Evolutionary conservation across 1,140 invertebrate genomes (phyloP).

Genomic region (Pogonomyrmex barbatus): DNA sequence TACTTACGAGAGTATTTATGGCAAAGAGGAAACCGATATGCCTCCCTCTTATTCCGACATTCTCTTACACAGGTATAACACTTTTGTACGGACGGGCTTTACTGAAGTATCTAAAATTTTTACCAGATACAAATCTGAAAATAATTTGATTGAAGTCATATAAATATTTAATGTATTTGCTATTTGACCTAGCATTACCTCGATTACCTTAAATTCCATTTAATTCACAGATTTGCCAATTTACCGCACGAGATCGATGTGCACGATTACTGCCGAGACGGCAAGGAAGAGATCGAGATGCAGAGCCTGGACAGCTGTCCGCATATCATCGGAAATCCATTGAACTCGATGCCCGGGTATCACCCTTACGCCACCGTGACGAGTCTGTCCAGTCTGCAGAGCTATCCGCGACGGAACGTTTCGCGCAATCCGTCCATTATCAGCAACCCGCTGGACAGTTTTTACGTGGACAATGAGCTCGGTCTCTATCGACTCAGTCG

Average conservation of each 20-base stretch:
- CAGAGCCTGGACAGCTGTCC: conserved; percentile 78
- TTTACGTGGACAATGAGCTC: conserved; percentile 80
- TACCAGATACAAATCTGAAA: too few relatives aligned
- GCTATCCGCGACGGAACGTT: conserved; percentile 75
- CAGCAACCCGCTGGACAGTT: conserved; percentile 79
- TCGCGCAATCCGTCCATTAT: conserved; percentile 79
- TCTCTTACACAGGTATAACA: conserved; percentile 80
- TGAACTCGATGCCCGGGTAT: conserved; percentile 69
- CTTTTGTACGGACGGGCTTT: not conserved
- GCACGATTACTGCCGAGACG: conserved; percentile 74
- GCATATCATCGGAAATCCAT: conserved; percentile 78
- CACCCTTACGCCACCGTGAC: conserved; percentile 73
- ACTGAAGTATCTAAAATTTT: too few relatives aligned
- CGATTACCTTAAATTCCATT: not conserved
- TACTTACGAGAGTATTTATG: conserved; percentile 85
- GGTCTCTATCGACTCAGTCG: conserved; percentile 65
- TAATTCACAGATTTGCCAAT: conserved; percentile 78
- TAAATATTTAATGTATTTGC: too few relatives aligned
- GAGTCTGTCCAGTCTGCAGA: conserved; percentile 78
- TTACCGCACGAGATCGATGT: conserved; percentile 81
- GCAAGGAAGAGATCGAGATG: conserved; percentile 82
- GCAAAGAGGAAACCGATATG: conserved; percentile 82
- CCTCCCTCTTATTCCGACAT: conserved; percentile 85
- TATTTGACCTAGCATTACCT: not conserved
- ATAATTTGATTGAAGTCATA: too few relatives aligned